Conservation (phyloP, 2,888 invertebrate genomes). For the Mythimna impura region DNA sequence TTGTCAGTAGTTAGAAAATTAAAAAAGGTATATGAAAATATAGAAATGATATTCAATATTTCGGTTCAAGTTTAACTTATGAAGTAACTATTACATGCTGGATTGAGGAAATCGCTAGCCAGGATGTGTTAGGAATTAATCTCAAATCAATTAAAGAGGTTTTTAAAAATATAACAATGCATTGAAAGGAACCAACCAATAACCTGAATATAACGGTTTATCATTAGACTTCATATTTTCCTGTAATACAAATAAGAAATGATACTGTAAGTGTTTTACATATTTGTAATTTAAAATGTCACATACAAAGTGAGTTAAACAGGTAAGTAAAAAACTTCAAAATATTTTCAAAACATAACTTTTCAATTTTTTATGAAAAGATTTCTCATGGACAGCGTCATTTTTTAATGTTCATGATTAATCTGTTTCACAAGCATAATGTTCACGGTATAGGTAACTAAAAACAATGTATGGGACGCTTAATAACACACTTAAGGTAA, state of each 20-base stretch:
- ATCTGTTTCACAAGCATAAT: neutral
- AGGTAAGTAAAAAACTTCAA: neutral
- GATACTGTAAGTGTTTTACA: neutral
- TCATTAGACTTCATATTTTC: neutral
- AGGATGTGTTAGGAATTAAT: neutral
- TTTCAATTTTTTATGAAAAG: neutral
- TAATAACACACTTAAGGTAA: neutral
- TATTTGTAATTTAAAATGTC: neutral
- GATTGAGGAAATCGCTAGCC: neutral
- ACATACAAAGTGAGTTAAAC: neutral
- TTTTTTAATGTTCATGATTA: neutral
- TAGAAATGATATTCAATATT: neutral
- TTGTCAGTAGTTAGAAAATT: neutral
- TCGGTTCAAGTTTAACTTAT: neutral
- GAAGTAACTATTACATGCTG: neutral
- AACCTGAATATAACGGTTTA: neutral
- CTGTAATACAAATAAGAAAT: neutral
- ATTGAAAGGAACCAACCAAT: neutral
- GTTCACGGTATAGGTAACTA: neutral
- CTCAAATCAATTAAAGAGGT: neutral
- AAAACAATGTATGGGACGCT: neutral
- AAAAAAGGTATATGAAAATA: neutral
- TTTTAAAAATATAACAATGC: neutral
- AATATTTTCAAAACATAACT: neutral
- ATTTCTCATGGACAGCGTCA: neutral